A percentile compares a stretch with the other conserved stretches of the same genome.
These are phyloP conservation scores for Spongilla lacustris DNA, from an alignment of 37 sponge, comb jelly and placozoan species.

Conservation along the genomic window DNA sequence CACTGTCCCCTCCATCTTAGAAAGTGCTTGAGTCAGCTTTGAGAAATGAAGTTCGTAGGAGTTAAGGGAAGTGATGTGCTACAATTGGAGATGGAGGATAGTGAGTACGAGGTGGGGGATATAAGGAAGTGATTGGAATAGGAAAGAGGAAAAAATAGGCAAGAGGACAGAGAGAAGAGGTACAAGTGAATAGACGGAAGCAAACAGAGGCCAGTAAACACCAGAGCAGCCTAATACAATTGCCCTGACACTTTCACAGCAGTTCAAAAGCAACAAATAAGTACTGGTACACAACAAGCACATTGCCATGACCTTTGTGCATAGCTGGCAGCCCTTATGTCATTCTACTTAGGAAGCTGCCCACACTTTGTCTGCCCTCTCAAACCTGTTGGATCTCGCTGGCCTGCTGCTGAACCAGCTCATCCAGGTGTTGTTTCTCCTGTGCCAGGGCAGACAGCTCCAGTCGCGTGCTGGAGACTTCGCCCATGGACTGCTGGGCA, in stretches of 20 bases:
- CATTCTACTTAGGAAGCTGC: too few species aligned
- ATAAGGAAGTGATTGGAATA: not conserved
- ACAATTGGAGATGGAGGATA: not conserved
- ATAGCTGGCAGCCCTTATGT: too few species aligned
- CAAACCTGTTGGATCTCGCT: conserved; percentile 68
- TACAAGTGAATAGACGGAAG: not conserved
- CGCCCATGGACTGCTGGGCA: conserved; percentile 54
- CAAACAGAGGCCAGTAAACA: not conserved
- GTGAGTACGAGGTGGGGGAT: not conserved
- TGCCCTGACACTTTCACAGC: too few species aligned
- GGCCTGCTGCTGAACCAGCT: conserved; percentile 68
- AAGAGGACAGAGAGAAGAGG: not conserved
- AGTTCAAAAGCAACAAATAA: too few species aligned
- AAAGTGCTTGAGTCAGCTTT: conserved; percentile 62
- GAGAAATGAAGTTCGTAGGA: conserved; percentile 81
- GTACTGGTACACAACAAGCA: too few species aligned
- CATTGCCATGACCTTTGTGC: too few species aligned
- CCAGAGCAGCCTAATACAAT: too few species aligned
- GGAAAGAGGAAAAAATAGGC: not conserved
- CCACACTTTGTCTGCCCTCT: not conserved
- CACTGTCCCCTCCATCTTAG: conserved; percentile 77
- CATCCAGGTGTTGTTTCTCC: conserved; percentile 73
- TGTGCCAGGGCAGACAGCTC: conserved; percentile 58
- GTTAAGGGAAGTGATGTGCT: conserved; percentile 58
- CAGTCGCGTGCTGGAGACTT: conserved; percentile 40